Evolutionary conservation across 2,797 vertebrate species (phyloP), one percentile per base, ranked within the genome.

Genomic region (Morus bassanus): DNA sequence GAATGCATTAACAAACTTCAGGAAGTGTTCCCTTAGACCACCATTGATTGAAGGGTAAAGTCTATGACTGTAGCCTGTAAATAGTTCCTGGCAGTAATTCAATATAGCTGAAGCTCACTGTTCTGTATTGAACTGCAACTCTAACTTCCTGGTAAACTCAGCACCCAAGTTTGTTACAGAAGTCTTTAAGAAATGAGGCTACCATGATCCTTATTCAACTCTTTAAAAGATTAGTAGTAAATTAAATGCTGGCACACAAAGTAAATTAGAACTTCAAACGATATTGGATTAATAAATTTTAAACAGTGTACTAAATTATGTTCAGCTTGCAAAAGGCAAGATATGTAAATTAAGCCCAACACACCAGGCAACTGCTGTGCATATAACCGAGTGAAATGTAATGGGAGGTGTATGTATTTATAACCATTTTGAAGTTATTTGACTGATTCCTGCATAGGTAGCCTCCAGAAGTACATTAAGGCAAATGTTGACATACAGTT

Each of bases 61-160:
- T 92, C 97, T 95, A 83, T 95, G 92, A 94, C 67, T 92, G 65
- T 59, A 95, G 91, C 95, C 60, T 95, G 91, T 94, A 98, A 97
- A 96, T 97, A 97, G 96, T 97, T 96, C 84, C 91, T 97, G 94
- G 91, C 96, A 97, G 94, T 94, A 97, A 97, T 85, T 98, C 97
- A 96, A 97, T 97, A 97, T 67, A 95, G 57, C 28, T 91, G 82
- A 43, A 97, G 48, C 73, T 95, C 79, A 77, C 76, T 70, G 64
- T 84, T 96, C 85, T 63, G 57, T 97, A 97, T 97, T 97, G 94
- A 98, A 95, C 95, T 96, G 89, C 84, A 95, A 74, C 30, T 87
- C 69, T 84, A 94, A 83, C 85, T 96, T 84, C 14, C 59, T 73
- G 41, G 81, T 96, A 91, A 93, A 89, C 86, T 83, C 50, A 80